These are phyloP conservation scores for Nyctalus aviator DNA, from an alignment of 2,797 vertebrate species.

Conservation along the genomic window DNA sequence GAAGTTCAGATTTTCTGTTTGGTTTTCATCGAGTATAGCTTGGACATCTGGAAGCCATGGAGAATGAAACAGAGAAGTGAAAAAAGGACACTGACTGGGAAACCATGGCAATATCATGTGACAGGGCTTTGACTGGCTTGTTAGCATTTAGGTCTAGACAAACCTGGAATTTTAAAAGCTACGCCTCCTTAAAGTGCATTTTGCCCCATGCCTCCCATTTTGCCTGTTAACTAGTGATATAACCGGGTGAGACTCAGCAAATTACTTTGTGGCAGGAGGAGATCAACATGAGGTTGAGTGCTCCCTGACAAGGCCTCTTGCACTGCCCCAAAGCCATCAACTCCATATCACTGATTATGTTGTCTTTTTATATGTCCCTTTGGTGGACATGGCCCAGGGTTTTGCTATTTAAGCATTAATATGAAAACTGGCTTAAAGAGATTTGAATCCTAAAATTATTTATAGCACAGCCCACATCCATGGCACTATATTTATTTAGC, in stretches of 20 bases:
- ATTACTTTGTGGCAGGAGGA: background rate
- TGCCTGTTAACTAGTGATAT: background rate
- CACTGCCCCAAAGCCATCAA: background rate
- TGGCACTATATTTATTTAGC: background rate
- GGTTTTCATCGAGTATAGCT: background rate
- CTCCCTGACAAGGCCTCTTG: background rate
- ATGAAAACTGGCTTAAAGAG: background rate
- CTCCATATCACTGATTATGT: background rate
- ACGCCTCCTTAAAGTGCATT: background rate
- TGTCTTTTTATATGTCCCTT: background rate
- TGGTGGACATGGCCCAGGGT: background rate
- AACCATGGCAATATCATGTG: background rate
- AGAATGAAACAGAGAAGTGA: conserved; percentile 12
- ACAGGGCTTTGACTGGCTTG: background rate
- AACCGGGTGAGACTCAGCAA: background rate
- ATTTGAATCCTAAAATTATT: conserved; percentile 47
- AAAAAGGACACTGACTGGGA: background rate
- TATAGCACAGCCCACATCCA: background rate
- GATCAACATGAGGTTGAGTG: background rate
- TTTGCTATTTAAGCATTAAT: conserved; percentile 31
- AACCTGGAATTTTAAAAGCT: conserved; percentile 29
- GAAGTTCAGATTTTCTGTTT: conserved; percentile 32
- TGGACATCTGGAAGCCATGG: background rate
- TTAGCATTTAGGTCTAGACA: background rate
- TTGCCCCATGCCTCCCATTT: background rate